phyloP scores from a whole-genome alignment of 1,140 invertebrate genomes.

The Maniola jurtina region DNA sequence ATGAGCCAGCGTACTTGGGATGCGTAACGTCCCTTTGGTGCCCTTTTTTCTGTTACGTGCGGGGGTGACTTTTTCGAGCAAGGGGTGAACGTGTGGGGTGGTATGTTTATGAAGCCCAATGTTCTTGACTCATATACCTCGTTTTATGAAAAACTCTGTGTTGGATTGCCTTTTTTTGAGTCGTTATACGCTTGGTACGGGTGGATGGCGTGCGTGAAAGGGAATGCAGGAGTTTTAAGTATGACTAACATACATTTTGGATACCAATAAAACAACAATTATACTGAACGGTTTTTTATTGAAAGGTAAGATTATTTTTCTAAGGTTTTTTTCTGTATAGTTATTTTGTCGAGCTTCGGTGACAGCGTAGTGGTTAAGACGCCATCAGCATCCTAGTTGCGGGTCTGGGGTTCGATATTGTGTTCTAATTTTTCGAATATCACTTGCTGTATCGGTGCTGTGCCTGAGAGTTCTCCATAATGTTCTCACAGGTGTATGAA shows the following conservation, averaged over 20 bases:
- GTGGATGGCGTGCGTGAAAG: not conserved
- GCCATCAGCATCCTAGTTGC: too few species aligned
- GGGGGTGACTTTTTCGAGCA: slow-evolving; percentile 75
- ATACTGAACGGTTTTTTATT: too few species aligned
- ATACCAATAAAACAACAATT: too few species aligned
- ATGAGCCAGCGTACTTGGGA: slow-evolving; percentile 73
- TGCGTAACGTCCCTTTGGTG: slow-evolving; percentile 70
- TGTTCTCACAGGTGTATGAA: too few species aligned
- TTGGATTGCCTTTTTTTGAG: slow-evolving; percentile 61
- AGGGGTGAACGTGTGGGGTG: slow-evolving; percentile 72
- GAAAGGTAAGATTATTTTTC: too few species aligned
- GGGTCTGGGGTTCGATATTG: too few species aligned
- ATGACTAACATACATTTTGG: not conserved
- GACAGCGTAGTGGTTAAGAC: too few species aligned
- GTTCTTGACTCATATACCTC: slow-evolving; percentile 76
- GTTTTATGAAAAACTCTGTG: slow-evolving; percentile 71
- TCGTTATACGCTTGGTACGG: slow-evolving; percentile 46
- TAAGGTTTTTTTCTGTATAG: too few species aligned
- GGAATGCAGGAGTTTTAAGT: not conserved
- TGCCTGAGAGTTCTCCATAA: too few species aligned
- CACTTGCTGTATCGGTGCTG: too few species aligned
- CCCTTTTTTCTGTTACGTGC: slow-evolving; percentile 74
- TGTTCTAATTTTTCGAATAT: too few species aligned
- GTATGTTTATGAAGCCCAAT: slow-evolving; percentile 68
- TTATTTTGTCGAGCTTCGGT: too few species aligned